Evolutionary conservation across 2,113 vertebrate species (phyloP).

Genomic region (Callospermophilus lateralis): DNA sequence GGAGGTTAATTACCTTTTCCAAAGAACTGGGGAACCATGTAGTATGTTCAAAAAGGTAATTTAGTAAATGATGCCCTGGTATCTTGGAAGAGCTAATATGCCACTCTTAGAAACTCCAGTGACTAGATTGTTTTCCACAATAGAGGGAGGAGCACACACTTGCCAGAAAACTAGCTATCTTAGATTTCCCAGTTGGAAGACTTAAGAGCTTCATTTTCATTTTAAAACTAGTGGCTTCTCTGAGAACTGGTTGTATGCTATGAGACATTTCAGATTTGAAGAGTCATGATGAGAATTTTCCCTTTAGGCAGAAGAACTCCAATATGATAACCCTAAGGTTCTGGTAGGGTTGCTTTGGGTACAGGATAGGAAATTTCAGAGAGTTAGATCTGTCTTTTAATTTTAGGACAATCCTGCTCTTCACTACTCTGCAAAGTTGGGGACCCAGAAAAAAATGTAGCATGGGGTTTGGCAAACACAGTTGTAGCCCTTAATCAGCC

Average conservation of each 20-base stretch:
- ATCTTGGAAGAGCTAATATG: slow-evolving; percentile 79
- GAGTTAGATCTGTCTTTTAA: not conserved
- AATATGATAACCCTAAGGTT: slow-evolving; percentile 15
- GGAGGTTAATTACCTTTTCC: slow-evolving; percentile 76
- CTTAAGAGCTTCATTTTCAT: slow-evolving; percentile 78
- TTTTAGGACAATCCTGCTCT: not conserved
- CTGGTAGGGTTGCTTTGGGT: not conserved
- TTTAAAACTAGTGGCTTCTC: slow-evolving; percentile 65
- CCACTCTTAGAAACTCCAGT: slow-evolving; percentile 78
- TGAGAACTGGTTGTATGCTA: slow-evolving; percentile 71
- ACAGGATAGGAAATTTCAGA: slow-evolving; percentile 10
- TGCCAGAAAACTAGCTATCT: slow-evolving; percentile 66
- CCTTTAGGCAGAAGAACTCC: slow-evolving; percentile 39
- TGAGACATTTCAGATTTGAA: slow-evolving; percentile 75
- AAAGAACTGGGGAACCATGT: slow-evolving; percentile 45
- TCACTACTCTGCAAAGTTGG: not conserved
- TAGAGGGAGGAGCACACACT: slow-evolving; percentile 58
- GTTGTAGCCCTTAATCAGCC: not conserved
- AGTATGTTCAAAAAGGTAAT: slow-evolving; percentile 68
- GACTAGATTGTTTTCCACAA: slow-evolving; percentile 63
- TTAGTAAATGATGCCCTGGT: slow-evolving; percentile 73
- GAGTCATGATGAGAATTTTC: slow-evolving; percentile 52
- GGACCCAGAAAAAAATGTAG: not conserved
- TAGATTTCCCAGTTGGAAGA: slow-evolving; percentile 78
- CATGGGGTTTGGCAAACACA: slow-evolving; percentile 5